Evolutionary conservation across 2,113 vertebrate species (phyloP), one percentile per base, ranked within the genome.

Genomic region (Hydrochoerus hydrochaeris): DNA sequence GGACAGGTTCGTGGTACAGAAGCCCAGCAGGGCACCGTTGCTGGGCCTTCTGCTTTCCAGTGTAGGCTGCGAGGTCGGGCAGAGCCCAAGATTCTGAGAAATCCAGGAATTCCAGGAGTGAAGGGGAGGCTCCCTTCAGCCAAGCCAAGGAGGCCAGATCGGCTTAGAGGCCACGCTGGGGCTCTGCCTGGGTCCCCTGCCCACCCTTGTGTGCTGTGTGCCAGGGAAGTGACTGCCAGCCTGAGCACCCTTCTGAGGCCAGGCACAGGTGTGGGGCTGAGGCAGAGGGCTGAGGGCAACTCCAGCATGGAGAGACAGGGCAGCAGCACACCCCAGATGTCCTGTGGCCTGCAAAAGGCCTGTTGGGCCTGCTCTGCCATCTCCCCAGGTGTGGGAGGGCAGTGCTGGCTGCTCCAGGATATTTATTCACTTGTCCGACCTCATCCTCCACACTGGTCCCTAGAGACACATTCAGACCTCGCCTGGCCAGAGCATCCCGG

Each of bases 381-480:
- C 30, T 32, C 35, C 4, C 63, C 35, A 13, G 28, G 54, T 2
- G 12, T 54, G 24, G 35, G 58, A 35, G 52, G 17, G n/a, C 49
- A 13, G 24, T 0, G 0, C 0, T 0, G n/a, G 35, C 30, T 38
- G 41, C 49, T 0, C 49, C 0, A 1, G 52, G 41, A 7, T 6
- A 20, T 69, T 14, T 20, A 6, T 8, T 69, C 41, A 1, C 19
- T 24, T 4, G 19, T 22, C 52, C 19, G 58, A 5, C 30, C 38
- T 46, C 7, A 14, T 52, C 44, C 9, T 22, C 28, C 35, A 0
- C 0, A 2, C 32, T 0, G 1, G 9, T 84, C n/a, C 58, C 91
- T 22, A 12, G 88, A 19, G 63, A 20, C 0, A 0, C 22, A 9
- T 9, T 8, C 35, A 4, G 38, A 3, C 32, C 6, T 35, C 0